Percentiles rank a stretch among this genome's conserved stretches.
Conservation (phyloP, 1,140 invertebrate genomes). For the Gonatopus flavifemur region DNA sequence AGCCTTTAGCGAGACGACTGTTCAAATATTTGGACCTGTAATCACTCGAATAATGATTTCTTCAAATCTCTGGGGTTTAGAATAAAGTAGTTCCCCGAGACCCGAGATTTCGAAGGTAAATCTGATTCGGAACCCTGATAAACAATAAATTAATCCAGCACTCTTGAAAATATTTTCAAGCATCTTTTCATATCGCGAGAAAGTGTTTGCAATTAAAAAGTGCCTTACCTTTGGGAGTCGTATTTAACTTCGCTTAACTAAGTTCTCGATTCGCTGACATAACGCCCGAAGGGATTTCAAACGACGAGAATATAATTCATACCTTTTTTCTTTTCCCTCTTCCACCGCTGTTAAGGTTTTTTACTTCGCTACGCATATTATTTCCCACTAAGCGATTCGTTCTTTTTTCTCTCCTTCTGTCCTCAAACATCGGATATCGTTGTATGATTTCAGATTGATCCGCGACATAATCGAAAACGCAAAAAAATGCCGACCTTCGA, state of each 20-base stretch:
- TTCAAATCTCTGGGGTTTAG: too few species aligned
- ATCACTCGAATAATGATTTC: too few species aligned
- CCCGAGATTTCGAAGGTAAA: too few species aligned
- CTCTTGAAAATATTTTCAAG: too few species aligned
- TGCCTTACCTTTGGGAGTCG: conserved; percentile 53
- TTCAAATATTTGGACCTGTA: too few species aligned
- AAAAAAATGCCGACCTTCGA: conserved; percentile 31
- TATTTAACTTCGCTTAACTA: conserved; percentile 59
- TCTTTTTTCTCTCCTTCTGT: not conserved
- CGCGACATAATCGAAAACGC: conserved; percentile 11
- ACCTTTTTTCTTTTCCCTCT: conserved; percentile 21
- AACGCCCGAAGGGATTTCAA: conserved; percentile 43
- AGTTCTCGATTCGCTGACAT: conserved; percentile 53
- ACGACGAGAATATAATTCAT: conserved; percentile 34
- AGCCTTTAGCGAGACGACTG: too few species aligned
- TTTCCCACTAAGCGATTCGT: not conserved
- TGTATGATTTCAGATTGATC: conserved; percentile 17
- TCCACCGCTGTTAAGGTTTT: not conserved
- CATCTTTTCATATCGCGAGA: conserved; percentile 41
- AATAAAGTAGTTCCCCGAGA: too few species aligned
- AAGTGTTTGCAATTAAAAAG: conserved; percentile 58
- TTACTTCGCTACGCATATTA: not conserved
- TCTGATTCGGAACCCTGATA: too few species aligned
- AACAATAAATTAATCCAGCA: too few species aligned
- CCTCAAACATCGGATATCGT: not conserved